Evolutionary conservation across 2,113 vertebrate species (phyloP).

Genomic region (Bufo gargarizans): DNA sequence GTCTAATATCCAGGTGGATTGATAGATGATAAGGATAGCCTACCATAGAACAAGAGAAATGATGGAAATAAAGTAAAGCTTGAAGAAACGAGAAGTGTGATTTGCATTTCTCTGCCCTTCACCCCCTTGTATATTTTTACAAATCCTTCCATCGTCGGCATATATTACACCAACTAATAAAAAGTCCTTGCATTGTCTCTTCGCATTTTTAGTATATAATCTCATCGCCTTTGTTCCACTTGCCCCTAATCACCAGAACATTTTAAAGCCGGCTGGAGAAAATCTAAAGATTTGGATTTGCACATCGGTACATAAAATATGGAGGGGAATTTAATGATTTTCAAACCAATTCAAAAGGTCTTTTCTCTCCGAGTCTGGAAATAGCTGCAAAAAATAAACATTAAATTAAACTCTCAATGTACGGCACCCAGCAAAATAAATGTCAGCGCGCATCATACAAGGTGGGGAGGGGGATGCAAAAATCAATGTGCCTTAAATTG

Average conservation of each 20-base stretch:
- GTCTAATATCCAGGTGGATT: neutral
- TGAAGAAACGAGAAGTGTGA: neutral
- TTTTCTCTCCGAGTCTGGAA: conserved; percentile 36
- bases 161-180: conserved; percentile 13
- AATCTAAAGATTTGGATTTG: conserved; percentile 33
- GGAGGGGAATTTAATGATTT: conserved; percentile 56
- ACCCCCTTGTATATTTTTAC: neutral
- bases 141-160: neutral
- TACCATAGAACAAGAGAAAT: neutral
- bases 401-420: conserved; percentile 54
- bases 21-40: neutral
- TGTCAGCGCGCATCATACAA: conserved; percentile 46
- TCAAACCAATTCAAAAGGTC: conserved; percentile 51
- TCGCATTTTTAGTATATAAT: conserved; percentile 31
- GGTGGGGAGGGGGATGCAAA: conserved; percentile 37
- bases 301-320: conserved; percentile 42
- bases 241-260: conserved; percentile 30
- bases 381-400: conserved; percentile 55
- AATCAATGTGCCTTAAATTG: conserved; percentile 56
- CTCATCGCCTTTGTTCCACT: conserved; percentile 15
- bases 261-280: conserved; percentile 17
- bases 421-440: conserved; percentile 52
- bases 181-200: neutral
- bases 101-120: neutral
- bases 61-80: neutral